Percentiles rank a stretch among this genome's conserved stretches.
Evolutionary conservation across 2,797 vertebrate species (phyloP).

Genomic region (Chaetophractus vellerosus): DNA sequence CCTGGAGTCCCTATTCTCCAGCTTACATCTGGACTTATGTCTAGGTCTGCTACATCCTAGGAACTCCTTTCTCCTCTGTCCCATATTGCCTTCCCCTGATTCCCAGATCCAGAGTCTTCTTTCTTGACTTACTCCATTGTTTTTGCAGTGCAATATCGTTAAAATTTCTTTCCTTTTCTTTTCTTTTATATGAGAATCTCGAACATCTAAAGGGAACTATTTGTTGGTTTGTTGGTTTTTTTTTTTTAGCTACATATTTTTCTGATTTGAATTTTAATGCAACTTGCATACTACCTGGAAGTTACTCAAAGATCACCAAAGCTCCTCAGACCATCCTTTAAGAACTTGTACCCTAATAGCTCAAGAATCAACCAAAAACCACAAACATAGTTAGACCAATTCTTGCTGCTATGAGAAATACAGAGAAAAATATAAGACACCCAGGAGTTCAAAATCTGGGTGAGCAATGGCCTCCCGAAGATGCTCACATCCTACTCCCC

Average conservation of each 20-base stretch:
- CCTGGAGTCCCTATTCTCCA: not conserved
- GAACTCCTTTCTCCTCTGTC: not conserved
- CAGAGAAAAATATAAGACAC: constrained; percentile 9
- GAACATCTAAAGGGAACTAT: not conserved
- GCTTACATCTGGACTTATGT: not conserved
- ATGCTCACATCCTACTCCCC: not conserved
- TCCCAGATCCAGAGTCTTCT: not conserved
- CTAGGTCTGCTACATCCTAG: not conserved
- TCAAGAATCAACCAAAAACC: constrained; percentile 30
- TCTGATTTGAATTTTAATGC: constrained; percentile 51
- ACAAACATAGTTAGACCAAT: not conserved
- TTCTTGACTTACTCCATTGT: not conserved
- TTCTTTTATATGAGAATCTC: not conserved
- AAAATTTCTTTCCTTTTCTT: not conserved
- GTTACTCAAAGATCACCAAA: not conserved
- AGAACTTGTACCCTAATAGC: not conserved
- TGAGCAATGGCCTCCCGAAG: not conserved
- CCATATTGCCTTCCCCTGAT: not conserved
- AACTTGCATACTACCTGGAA: constrained; percentile 6
- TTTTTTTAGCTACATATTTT: not conserved
- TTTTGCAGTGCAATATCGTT: not conserved
- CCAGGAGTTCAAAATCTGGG: not conserved
- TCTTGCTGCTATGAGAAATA: constrained; percentile 6
- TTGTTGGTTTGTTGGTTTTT: not conserved
- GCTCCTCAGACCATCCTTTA: not conserved